phyloP scores from a whole-genome alignment of 2,797 vertebrate genomes.

The Gallinago stenura region DNA sequence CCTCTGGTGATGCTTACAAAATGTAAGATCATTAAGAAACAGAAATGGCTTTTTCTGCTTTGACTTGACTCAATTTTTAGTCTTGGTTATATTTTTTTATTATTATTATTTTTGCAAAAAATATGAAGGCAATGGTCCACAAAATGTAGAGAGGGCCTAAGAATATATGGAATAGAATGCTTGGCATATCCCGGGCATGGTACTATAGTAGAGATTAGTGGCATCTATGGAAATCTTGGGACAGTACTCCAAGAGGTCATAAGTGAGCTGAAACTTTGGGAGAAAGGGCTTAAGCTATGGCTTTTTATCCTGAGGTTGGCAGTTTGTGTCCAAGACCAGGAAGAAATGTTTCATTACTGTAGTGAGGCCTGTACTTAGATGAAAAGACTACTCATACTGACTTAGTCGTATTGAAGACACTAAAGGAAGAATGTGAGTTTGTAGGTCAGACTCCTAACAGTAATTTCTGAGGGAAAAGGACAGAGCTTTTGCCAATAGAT shows the following conservation, averaged over 20 bases:
- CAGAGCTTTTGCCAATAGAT: background rate
- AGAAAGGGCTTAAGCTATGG: background rate
- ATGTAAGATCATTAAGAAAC: background rate
- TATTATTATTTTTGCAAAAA: background rate
- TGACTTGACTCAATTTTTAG: background rate
- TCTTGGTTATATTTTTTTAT: background rate
- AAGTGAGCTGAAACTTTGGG: background rate
- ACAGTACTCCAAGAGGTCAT: background rate
- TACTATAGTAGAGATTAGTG: background rate
- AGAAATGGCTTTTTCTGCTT: constrained; percentile 31
- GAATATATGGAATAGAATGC: background rate
- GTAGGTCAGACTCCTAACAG: background rate
- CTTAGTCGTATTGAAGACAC: background rate
- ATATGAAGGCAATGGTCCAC: background rate
- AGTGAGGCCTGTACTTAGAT: background rate
- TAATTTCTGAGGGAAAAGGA: background rate
- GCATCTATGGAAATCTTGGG: background rate
- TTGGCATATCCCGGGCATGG: background rate
- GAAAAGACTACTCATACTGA: background rate
- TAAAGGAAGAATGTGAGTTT: background rate
- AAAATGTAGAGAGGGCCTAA: background rate
- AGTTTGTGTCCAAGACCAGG: background rate
- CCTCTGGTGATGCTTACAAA: background rate
- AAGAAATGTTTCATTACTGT: background rate
- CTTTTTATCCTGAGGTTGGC: background rate